Evolutionary conservation across 2,113 vertebrate species (phyloP), one percentile per base, ranked within the genome.

Genomic region (Ictidomys tridecemlineatus): DNA sequence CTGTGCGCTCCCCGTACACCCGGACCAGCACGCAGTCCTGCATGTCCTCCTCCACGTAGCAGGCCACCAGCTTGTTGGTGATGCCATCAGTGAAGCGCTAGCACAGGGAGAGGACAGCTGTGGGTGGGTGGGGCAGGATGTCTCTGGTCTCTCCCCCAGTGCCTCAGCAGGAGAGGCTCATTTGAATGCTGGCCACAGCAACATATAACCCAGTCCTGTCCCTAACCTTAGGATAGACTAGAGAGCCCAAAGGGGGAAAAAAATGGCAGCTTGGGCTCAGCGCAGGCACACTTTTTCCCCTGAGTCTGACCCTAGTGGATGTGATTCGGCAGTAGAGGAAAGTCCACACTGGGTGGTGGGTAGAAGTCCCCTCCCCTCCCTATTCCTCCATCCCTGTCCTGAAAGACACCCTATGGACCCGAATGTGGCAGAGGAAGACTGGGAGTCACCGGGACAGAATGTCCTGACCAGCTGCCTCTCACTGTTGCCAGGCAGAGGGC

Each of bases 51-150:
- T 99, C 99, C 91, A 99, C 96, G 39, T 99, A 99, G 98, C 99
- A 99, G 87, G 99, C 99, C 97, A 99, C 99, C 7, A 99, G 99
- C 97, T 99, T 99, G 99, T 99, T 99, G 98, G 99, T 99, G 97
- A 99, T 99, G 90, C 99, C 99, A 3, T 99, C 99, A 0, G 99
- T 99, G 98, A 99, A 99, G 95, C 99, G 98, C 99, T 99, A 97
- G 98, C 4, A 82, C 2, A n/a, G 92, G 94, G 70, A 76, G 74
- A 97, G 91, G 77, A 74, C 28, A 70, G 76, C 5, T 14, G 67
- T 61, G 65, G 56, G 42, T 12, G 8, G 32, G 24, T 74, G 69
- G 73, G 77, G 42, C 30, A 73, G 61, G 56, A 53, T 13, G 22
- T 70, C 51, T 88, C 93, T 26, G 24, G 63, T 20, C 56, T 67